A percentile compares a stretch with the other conserved stretches of the same genome.
Evolutionary conservation across 2,113 vertebrate species (phyloP).

Genomic region (Seriola aureovittata): DNA sequence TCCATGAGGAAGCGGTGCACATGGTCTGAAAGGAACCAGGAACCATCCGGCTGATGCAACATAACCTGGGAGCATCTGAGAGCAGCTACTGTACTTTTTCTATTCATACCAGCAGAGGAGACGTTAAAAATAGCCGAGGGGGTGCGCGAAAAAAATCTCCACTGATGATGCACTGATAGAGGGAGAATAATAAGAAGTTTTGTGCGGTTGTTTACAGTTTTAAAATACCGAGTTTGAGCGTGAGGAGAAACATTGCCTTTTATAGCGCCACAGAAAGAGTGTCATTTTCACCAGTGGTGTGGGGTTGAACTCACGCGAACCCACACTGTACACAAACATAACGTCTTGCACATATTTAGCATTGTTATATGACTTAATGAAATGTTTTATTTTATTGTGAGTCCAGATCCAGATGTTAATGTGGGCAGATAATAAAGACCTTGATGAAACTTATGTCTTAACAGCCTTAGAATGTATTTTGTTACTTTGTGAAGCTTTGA

Average conservation of each 20-base stretch:
- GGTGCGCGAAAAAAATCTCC: too few species aligned
- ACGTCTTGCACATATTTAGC: too few species aligned
- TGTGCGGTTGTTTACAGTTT: background rate
- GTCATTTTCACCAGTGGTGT: background rate
- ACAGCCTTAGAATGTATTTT: too few species aligned
- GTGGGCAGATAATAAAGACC: too few species aligned
- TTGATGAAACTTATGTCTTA: too few species aligned
- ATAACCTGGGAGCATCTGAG: background rate
- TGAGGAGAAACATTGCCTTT: conserved; percentile 43
- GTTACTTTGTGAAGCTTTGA: too few species aligned
- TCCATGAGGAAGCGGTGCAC: conserved; percentile 5
- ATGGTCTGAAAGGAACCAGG: background rate
- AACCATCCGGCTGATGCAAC: conserved; percentile 69
- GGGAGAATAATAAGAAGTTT: too few species aligned
- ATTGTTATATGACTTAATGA: too few species aligned
- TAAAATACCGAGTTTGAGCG: background rate
- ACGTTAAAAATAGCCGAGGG: background rate
- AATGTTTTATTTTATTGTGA: too few species aligned
- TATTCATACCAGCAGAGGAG: too few species aligned
- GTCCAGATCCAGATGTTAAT: too few species aligned
- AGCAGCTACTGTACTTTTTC: background rate
- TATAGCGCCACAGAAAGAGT: conserved; percentile 28
- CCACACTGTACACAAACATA: background rate
- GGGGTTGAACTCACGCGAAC: background rate
- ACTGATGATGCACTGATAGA: too few species aligned